phyloP scores from a whole-genome alignment of 2,888 invertebrate species.

The Suillia variegata region DNA sequence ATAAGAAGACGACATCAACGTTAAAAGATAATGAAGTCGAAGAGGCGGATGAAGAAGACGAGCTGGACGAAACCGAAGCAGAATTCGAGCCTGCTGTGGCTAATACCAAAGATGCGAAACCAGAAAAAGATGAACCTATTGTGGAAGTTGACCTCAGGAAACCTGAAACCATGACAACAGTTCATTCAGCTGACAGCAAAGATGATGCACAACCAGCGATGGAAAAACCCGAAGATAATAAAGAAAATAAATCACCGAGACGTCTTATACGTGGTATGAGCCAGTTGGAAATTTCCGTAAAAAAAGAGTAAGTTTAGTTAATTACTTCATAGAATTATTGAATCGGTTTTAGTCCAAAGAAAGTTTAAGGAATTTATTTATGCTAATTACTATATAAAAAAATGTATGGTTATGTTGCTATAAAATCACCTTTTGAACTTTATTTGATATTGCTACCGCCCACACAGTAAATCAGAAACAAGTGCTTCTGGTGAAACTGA shows the following conservation, averaged over 20 bases:
- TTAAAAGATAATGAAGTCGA: slow-evolving; percentile 48
- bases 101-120: slow-evolving; percentile 5
- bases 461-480: slow-evolving; percentile 9
- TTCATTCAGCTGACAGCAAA: slow-evolving; percentile 26
- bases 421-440: too few relatives aligned
- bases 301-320: slow-evolving; percentile 54
- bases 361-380: background rate
- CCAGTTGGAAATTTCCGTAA: slow-evolving; percentile 52
- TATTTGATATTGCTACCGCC: too few relatives aligned
- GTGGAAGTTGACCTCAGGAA: background rate
- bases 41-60: slow-evolving; percentile 48
- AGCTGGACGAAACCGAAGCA: slow-evolving; percentile 29
- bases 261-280: slow-evolving; percentile 53
- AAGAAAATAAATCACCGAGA: slow-evolving; percentile 55
- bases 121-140: background rate
- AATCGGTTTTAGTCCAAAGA: background rate
- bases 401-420: too few relatives aligned
- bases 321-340: too few relatives aligned
- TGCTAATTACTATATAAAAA: too few relatives aligned
- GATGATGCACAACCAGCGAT: slow-evolving; percentile 21
- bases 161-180: background rate
- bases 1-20: slow-evolving; percentile 28
- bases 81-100: slow-evolving; percentile 29
- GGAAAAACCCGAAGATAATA: slow-evolving; percentile 46
- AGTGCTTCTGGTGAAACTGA: slow-evolving; percentile 37